Conservation (phyloP, 2,888 invertebrate genomes). For the Coecobrya sp. region DNA sequence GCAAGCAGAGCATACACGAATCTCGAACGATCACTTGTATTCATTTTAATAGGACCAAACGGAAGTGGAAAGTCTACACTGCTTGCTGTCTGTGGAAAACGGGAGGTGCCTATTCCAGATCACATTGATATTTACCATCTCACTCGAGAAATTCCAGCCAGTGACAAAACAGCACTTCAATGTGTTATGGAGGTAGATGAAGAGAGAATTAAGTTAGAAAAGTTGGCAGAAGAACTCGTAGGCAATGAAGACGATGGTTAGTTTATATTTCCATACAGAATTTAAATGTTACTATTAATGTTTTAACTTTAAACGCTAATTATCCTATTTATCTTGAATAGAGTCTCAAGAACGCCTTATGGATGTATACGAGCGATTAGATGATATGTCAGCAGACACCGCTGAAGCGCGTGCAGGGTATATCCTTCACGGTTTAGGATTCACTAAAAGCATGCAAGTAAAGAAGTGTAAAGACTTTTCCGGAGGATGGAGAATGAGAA, state of each 20-base stretch:
- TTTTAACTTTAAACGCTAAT: neutral
- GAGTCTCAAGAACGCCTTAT: conserved; percentile 98
- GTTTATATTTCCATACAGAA: conserved; percentile 55
- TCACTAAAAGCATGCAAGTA: conserved; percentile 91
- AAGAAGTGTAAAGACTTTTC: conserved; percentile 91
- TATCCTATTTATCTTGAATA: conserved; percentile 87
- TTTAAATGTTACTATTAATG: neutral
- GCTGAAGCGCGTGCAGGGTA: conserved; percentile 98
- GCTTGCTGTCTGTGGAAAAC: conserved; percentile 95
- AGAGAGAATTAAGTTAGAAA: conserved; percentile 96
- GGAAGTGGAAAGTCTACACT: conserved; percentile 96
- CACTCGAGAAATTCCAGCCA: conserved; percentile 99
- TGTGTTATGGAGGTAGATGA: conserved; percentile 99
- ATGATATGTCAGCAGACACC: conserved; percentile 98
- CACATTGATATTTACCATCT: conserved; percentile 99
- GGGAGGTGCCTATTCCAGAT: conserved; percentile 96
- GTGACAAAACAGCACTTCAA: conserved; percentile 97
- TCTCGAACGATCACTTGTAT: too few species aligned
- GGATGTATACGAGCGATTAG: conserved; percentile 99
- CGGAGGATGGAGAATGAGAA: conserved; percentile 91
- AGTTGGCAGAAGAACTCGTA: conserved; percentile 96
- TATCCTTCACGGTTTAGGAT: conserved; percentile 98
- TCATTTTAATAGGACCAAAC: conserved; percentile 73
- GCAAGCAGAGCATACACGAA: too few species aligned
- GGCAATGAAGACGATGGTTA: conserved; percentile 95